phyloP scores from a whole-genome alignment of 2,797 vertebrate species.

The Halcyon badia region DNA sequence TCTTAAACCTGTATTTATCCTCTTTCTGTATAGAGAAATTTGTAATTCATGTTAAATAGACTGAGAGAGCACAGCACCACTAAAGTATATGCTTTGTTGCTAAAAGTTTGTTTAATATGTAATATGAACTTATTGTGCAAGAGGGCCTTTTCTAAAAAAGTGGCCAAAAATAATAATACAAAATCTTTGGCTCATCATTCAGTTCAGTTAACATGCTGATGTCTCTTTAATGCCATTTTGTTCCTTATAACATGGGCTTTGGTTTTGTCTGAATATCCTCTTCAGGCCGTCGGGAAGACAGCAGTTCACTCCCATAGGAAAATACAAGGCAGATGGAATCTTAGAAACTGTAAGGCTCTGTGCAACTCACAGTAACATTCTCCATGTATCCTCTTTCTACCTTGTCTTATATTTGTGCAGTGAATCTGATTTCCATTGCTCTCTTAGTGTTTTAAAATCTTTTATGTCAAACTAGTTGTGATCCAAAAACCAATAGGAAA shows the following conservation, averaged over 20 bases:
- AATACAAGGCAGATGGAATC: constrained; percentile 86
- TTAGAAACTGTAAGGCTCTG: constrained; percentile 83
- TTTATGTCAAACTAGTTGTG: background rate
- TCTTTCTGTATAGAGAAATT: background rate
- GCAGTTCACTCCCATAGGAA: constrained; percentile 84
- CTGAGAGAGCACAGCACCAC: background rate
- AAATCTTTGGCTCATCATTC: background rate
- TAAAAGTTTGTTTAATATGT: background rate
- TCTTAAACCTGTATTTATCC: background rate
- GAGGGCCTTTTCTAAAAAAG: accelerated
- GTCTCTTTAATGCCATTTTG: background rate
- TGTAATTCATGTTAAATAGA: background rate
- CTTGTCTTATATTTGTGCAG: background rate
- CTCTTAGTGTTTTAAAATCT: background rate
- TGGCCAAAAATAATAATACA: background rate
- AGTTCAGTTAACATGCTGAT: background rate
- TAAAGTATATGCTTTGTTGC: background rate
- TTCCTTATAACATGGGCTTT: background rate
- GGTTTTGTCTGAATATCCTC: constrained; percentile 55
- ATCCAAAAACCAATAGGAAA: background rate
- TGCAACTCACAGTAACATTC: constrained; percentile 32
- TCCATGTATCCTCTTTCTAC: background rate
- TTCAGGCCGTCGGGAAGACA: constrained; percentile 81
- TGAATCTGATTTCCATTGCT: background rate
- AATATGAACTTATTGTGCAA: background rate